Evolutionary conservation across 2,113 vertebrate genomes (phyloP), one percentile per base, ranked within the genome.

Genomic region (Lathamus discolor): DNA sequence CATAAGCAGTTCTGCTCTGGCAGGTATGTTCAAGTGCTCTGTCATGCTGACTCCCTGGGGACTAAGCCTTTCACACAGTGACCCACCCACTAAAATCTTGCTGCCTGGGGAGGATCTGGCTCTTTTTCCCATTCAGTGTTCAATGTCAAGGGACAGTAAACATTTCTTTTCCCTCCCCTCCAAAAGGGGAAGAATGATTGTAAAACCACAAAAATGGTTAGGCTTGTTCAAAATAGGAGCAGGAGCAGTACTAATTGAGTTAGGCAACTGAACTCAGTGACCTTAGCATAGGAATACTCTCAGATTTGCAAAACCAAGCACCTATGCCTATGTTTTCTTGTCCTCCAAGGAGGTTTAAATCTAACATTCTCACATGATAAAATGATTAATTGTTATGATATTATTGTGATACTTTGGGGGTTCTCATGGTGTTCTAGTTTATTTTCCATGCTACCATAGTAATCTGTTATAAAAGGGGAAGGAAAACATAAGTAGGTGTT

Each of bases 211-310:
- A 1, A 83, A 59, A 6, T 4, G 1, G 11, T 77, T 19, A 5
- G 68, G 68, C 72, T 76, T 81, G 17, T 95, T 88, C 88, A 74
- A 20, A 33, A 15, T 3, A 9, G 70, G n/a, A 79, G 39, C 17
- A 16, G 51, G n/a, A 81, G 18, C 35, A 39, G 0, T 16, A 16
- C 19, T n/a, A 29, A 19, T n/a, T 0, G 2, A 17, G 46, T 3
- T 39, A 72, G 25, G 28, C 0, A 2, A 11, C 11, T 85, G 63
- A 86, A 70, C 49, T 85, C 48, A 4, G 74, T 57, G 54, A 83
- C 51, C 46, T 82, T 61, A 46, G 79, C 82, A 72, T 13, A 43
- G 43, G 54, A 37, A 6, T 23, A 1, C 29, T 43, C 13, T 24
- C 1, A 57, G 27, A 15, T 63, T 44, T 84, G 66, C 35, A 79